Percentiles rank a stretch among this genome's conserved stretches.
These are phyloP conservation scores for Falco berigora DNA, from an alignment of 2,797 vertebrate genomes.

Conservation along the genomic window DNA sequence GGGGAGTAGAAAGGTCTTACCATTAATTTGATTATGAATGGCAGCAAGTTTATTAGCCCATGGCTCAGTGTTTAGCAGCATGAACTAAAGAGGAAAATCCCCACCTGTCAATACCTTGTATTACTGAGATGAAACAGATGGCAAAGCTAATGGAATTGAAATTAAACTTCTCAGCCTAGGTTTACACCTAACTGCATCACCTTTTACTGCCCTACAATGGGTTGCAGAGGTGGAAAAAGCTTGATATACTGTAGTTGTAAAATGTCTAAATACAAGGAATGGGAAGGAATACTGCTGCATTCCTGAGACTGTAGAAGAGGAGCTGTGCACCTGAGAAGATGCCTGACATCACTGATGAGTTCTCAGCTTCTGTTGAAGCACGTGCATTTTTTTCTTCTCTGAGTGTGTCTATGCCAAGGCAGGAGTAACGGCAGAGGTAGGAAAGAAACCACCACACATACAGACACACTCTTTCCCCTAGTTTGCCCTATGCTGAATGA, in stretches of 20 bases:
- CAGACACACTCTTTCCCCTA: neutral
- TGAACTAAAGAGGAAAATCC: neutral
- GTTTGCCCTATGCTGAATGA: neutral
- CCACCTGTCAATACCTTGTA: slow-evolving; percentile 1
- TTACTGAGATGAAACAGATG: slow-evolving; percentile 18
- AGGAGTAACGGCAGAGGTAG: slow-evolving; percentile 29
- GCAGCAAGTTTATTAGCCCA: neutral
- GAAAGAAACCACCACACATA: neutral
- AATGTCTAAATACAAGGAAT: neutral
- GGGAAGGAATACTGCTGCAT: neutral
- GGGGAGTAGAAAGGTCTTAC: neutral
- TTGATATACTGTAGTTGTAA: neutral
- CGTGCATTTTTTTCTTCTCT: neutral
- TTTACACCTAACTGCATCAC: neutral
- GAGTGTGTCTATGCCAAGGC: neutral
- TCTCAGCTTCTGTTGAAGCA: neutral
- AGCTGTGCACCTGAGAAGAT: neutral
- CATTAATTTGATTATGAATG: neutral
- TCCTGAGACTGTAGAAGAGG: neutral
- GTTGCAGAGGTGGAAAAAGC: neutral
- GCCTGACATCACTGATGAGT: neutral
- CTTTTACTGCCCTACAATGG: neutral
- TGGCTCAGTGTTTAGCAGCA: neutral
- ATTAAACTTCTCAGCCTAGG: neutral
- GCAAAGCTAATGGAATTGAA: slow-evolving; percentile 22